Base-by-base conservation (phyloP, 53 echinoderm and acorn worm genomes). In the Temnopleurus reevesii region DNA sequence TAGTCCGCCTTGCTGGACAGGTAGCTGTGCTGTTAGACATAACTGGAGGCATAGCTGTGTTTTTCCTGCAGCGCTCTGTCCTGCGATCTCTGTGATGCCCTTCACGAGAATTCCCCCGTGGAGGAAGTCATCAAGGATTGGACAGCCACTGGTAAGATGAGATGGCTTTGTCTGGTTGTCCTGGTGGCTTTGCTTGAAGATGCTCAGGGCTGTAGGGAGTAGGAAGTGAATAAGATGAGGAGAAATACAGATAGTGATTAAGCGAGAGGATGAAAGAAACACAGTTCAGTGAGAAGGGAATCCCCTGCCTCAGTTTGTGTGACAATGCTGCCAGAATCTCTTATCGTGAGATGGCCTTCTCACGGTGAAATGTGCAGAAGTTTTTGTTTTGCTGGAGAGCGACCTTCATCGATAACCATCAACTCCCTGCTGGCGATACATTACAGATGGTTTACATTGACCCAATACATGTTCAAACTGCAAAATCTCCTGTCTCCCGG, bases 1-100 rank as follows among this genome's bases (percentile, higher is more conserved):
- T 9, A 99, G 76, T 25, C 99, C 99, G 41, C 94, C 94, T 55
- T 90, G 89, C 23, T 89, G 66, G 8, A 57, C 29, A 6, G 94
- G 77, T 45, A 92, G 60, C 89, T 99, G 99, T 10, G 90, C 96
- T 77, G 92, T 94, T 4, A 99, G 94, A 64, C 99, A 99, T 0
- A 99, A 92, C 86, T 99, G 99, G 53, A 99, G 93, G 76, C 96
- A 96, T 0, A 99, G 86, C 57, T 99, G 99, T 19, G 99, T 99
- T 53, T 99, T 99, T 3, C 99, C 99, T 12, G 96, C 92, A 15
- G 99, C 99, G 47, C 99, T 99, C 90, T 99, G 96, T 4, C 99
- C 99, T 8, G 96, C 94, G 30, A 99, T 89, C 59, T 99, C 99
- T 3, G 99, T 99, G 84, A 99, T 93, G 24, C 99, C 99, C 56